Evolutionary conservation across 2,888 invertebrate genomes (phyloP), one percentile per base, ranked within the genome.

Genomic region (Xestia xanthographa): DNA sequence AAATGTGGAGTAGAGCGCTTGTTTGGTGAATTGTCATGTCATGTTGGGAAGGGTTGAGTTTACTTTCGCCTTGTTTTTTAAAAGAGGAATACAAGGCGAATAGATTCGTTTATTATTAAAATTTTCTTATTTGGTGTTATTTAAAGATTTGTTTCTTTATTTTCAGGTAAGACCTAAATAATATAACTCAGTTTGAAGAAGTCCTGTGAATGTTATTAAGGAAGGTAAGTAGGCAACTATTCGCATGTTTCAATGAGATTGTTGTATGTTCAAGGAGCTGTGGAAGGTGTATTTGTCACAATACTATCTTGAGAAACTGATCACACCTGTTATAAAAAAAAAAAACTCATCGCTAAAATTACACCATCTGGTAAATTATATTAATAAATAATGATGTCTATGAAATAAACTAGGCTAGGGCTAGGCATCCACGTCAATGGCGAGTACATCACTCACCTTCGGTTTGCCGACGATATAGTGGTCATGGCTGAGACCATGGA

Each of bases 131-230:
- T 34, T 75, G 11, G 5, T 41, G 5, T 53, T n/a, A 38, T 6
- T 43, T 14, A 29, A 65, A 48, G 0, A 34, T 48, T 50, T 45
- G 0, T 80, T 63, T 62, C 29, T 79, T 83, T 79, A 12, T 72
- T 83, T 48, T 34, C 83, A 86, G 83, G 83, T 84, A 84, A 79
- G 68, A 83, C 43, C 20, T 17, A 56, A 29, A 17, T 17, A 4
- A n/a, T 50, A 34, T 0, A 22, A 14, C 17, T 11, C 5, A 34
- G 17, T 4, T 26, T n/a, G 12, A 17, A 11, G 26, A 34, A 5
- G 14, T 26, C 4, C 38, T 1, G 4, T 26, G n/a, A 12, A 26
- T 14, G 20, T 43, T 22, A 8, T 11, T 29, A 20, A 26, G 34
- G 20, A 45, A n/a, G 5, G 26, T 41, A 38, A 22, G 5, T 43